Base-by-base conservation (phyloP, 2,113 vertebrate species). In the Ammodytes dubius region DNA sequence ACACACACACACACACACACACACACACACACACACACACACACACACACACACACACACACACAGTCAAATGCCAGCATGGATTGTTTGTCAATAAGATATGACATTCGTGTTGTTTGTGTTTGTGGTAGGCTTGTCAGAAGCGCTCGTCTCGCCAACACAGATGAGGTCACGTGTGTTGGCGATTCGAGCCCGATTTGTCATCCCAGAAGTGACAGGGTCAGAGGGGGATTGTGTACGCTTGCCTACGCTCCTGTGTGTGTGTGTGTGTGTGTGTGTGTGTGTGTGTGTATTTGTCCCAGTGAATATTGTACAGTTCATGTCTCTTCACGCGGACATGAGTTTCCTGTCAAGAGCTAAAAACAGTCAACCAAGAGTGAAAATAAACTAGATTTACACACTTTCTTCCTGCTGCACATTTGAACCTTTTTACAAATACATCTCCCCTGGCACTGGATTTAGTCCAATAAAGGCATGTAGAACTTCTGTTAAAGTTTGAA, bases 71-170 rank as follows among this genome's bases (percentile, higher is more conserved):
- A 91, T 86, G 83, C 77, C 83, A 87, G 72, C 49, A 35, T 17
- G 67, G 65, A 53, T 57, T 72, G 63, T 69, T 67, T 74, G 83
- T 87, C 86, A 89, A 86, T 88, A 74, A 73, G 74, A 88, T 56
- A 58, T 87, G 87, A 86, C 91, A 87, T 89, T 70, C 12, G 14
- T 70, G 65, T 77, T 68, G 81, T 87, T 75, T 71, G 61, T 65
- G 70, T 67, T 73, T 72, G 85, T n/a, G 35, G 39, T 77, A 40
- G 66, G 79, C 67, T 81, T 85, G 81, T 92, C 87, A 90, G 56
- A 70, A 39, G 40, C 0, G 54, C 5, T 2, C 15, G 79, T 71
- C 45, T 75, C 39, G 10, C 67, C 71, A 42, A 58, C 77, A 35
- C 60, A 63, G 70, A 75, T 39, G 60, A 77, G 82, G 79, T 84